phyloP scores from a whole-genome alignment of 2,797 vertebrate species.

The Peromyscus aztecus region DNA sequence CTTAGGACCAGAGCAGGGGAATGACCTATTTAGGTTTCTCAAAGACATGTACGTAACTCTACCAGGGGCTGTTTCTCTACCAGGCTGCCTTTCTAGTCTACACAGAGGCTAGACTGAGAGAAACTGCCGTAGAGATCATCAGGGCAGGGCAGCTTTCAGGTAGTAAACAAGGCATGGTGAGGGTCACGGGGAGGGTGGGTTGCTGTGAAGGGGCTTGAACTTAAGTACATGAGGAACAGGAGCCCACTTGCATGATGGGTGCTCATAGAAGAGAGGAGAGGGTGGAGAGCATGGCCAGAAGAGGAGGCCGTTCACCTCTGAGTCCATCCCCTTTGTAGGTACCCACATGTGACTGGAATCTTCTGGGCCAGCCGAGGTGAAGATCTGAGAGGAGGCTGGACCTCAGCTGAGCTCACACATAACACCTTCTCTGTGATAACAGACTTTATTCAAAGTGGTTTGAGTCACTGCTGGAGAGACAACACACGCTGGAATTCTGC shows the following conservation, averaged over 20 bases:
- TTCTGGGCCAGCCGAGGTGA: accelerated
- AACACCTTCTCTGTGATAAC: accelerated
- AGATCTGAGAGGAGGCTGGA: neutral
- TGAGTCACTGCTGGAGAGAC: accelerated
- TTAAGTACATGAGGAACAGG: accelerated
- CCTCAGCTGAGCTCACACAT: accelerated
- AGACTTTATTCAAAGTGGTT: too few relatives aligned
- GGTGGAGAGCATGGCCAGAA: neutral
- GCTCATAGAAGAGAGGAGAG: neutral
- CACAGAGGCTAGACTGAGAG: too few relatives aligned
- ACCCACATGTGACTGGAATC: too few relatives aligned
- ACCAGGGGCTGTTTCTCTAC: neutral
- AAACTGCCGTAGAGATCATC: too few relatives aligned
- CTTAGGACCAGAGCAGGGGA: neutral
- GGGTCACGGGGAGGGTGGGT: accelerated
- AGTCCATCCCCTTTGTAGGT: accelerated
- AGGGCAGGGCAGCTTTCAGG: neutral
- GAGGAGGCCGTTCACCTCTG: accelerated
- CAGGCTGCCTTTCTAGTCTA: neutral
- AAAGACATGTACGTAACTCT: accelerated
- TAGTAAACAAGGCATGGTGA: accelerated
- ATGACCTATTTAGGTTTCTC: neutral
- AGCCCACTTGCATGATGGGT: neutral
- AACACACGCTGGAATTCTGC: accelerated
- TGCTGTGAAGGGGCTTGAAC: accelerated